Evolutionary conservation across 2,888 invertebrate species (phyloP).

Genomic region (Folsomia candida): DNA sequence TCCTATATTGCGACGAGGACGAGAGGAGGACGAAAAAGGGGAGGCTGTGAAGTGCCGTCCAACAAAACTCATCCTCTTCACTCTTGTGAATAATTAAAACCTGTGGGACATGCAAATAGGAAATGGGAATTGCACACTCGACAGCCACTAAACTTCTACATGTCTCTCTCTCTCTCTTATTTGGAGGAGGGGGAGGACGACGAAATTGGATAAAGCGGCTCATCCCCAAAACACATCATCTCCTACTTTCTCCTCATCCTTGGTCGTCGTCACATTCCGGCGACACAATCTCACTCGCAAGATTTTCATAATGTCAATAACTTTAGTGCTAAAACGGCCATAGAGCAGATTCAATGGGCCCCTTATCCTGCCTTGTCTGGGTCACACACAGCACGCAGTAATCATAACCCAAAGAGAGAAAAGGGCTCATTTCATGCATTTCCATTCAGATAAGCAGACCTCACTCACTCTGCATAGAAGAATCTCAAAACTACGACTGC

Average conservation of each 20-base stretch:
- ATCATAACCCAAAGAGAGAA: too few species aligned
- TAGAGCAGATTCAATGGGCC: too few species aligned
- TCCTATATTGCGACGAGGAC: too few species aligned
- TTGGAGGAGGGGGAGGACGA: too few species aligned
- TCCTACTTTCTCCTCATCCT: background rate
- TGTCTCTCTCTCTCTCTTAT: constrained; percentile 31
- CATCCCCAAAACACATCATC: background rate
- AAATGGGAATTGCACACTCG: constrained; percentile 48
- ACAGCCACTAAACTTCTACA: constrained; percentile 35
- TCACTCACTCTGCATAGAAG: too few species aligned
- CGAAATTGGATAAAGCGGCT: background rate
- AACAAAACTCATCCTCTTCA: constrained; percentile 32
- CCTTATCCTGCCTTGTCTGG: too few species aligned
- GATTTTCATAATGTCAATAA: too few species aligned
- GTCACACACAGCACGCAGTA: too few species aligned
- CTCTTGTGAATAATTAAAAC: constrained; percentile 51
- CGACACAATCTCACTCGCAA: background rate
- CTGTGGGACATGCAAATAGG: constrained; percentile 51
- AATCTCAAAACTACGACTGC: too few species aligned
- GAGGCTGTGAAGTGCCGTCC: constrained; percentile 41
- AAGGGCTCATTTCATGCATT: too few species aligned
- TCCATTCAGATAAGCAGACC: too few species aligned
- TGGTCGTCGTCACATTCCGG: background rate
- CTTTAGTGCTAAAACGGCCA: too few species aligned
- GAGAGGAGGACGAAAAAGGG: background rate